Percentiles rank a stretch among this genome's conserved stretches.
Conservation (phyloP, 2,797 vertebrate species). For the Synaphobranchus kaupii region DNA sequence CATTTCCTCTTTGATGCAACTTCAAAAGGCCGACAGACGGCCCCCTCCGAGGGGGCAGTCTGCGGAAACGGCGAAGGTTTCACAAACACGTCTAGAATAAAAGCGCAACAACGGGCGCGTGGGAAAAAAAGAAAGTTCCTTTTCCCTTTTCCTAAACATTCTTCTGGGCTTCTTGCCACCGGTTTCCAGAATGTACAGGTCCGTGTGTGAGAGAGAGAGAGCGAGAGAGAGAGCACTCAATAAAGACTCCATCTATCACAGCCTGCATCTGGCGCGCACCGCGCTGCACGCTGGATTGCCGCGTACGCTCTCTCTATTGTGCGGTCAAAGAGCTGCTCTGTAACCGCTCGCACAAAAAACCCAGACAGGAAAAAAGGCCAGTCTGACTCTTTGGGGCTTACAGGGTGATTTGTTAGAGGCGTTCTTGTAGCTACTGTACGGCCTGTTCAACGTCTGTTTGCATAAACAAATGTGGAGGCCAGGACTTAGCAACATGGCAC, state of each 20-base stretch:
- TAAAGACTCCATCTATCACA: background rate
- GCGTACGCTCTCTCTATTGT: background rate
- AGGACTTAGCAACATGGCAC: background rate
- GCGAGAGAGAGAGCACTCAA: background rate
- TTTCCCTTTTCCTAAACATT: conserved; percentile 55
- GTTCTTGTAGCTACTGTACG: background rate
- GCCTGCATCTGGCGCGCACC: background rate
- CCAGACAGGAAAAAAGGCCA: background rate
- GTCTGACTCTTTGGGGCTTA: background rate
- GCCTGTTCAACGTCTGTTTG: background rate
- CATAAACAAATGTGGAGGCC: background rate
- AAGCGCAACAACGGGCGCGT: conserved; percentile 50
- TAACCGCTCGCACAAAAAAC: conserved; percentile 8
- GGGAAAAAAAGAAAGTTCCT: conserved; percentile 47
- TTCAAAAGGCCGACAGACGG: conserved; percentile 78
- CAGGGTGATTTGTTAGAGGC: background rate
- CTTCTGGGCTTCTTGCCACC: conserved; percentile 61
- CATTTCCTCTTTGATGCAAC: conserved; percentile 82
- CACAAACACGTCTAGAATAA: conserved; percentile 67
- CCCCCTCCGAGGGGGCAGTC: conserved; percentile 66
- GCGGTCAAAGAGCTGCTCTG: background rate
- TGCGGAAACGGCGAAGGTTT: conserved; percentile 56
- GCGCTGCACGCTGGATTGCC: background rate
- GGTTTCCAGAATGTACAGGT: conserved; percentile 27
- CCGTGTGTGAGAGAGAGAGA: background rate